Percentiles rank a stretch among this genome's conserved stretches.
Conservation (phyloP, 1,140 invertebrate species). For the Sitophilus oryzae region DNA sequence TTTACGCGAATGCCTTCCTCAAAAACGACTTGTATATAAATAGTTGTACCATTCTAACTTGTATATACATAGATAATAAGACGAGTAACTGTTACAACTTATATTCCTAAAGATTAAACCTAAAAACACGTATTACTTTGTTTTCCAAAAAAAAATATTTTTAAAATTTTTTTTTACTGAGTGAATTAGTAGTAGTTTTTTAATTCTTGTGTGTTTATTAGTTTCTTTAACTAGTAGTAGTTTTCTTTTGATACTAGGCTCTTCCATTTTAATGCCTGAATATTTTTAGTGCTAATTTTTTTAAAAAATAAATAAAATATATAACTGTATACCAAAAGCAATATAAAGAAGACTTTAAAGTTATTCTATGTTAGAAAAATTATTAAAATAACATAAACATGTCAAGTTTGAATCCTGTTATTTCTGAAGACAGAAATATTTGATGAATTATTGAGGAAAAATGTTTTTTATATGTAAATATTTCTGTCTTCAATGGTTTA, state of each 20-base stretch:
- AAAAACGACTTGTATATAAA: not conserved
- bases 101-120: not conserved
- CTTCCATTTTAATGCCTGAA: not conserved
- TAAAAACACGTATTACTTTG: too few relatives aligned
- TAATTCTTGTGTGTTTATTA: too few relatives aligned
- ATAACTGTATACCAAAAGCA: constrained; percentile 19
- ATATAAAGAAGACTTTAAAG: constrained; percentile 13
- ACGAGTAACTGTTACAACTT: not conserved
- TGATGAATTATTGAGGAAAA: not conserved
- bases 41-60: not conserved
- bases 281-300: not conserved
- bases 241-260: not conserved
- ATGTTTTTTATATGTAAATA: not conserved
- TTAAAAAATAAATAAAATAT: constrained; percentile 2
- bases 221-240: not conserved
- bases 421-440: not conserved
- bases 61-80: not conserved
- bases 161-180: not conserved
- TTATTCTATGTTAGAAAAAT: not conserved
- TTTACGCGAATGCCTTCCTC: not conserved
- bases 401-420: not conserved
- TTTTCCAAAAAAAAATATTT: not conserved
- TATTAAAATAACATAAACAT: constrained; percentile 1
- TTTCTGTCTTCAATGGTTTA: constrained; percentile 14
- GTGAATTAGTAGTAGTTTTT: too few relatives aligned